A percentile compares a stretch with the other conserved stretches of the same genome.
Evolutionary conservation across 2,888 invertebrate genomes (phyloP).

Genomic region (Lasioglossum pauxillum): DNA sequence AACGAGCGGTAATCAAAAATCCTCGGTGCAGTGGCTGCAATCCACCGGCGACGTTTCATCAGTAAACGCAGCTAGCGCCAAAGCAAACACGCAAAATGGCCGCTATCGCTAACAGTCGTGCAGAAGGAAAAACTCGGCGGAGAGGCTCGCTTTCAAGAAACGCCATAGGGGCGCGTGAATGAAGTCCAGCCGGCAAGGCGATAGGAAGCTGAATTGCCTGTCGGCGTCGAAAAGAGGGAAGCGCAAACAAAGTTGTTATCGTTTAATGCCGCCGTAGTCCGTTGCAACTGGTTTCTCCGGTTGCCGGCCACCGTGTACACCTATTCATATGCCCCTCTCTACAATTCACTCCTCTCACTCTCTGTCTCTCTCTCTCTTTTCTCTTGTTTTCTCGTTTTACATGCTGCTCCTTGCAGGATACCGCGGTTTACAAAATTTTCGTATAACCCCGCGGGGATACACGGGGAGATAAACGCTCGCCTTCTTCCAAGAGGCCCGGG

Average conservation of each 20-base stretch:
- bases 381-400: conserved; percentile 13
- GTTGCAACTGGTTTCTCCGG: conserved; percentile 70
- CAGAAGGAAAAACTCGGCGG: not conserved
- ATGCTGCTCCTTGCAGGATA: conserved; percentile 16
- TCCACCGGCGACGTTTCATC: not conserved
- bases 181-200: conserved; percentile 47
- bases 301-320: conserved; percentile 40
- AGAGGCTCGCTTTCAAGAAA: conserved; percentile 12
- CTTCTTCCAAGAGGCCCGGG: conserved; percentile 30
- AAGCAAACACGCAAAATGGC: conserved; percentile 11
- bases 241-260: conserved; percentile 77
- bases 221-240: conserved; percentile 62
- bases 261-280: conserved; percentile 75
- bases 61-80: not conserved
- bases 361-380: not conserved
- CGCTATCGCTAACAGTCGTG: not conserved
- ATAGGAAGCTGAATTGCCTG: conserved; percentile 62
- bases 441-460: conserved; percentile 37
- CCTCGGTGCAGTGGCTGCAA: not conserved
- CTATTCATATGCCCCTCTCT: conserved; percentile 45
- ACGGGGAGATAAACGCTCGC: conserved; percentile 48
- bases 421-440: conserved; percentile 49
- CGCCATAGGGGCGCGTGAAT: conserved; percentile 26
- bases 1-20: not conserved
- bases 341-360: not conserved